A percentile compares a stretch with the other conserved stretches of the same genome.
These are phyloP conservation scores for Nemapogon koenigi DNA, from an alignment of 2,888 invertebrate species.

Conservation along the genomic window DNA sequence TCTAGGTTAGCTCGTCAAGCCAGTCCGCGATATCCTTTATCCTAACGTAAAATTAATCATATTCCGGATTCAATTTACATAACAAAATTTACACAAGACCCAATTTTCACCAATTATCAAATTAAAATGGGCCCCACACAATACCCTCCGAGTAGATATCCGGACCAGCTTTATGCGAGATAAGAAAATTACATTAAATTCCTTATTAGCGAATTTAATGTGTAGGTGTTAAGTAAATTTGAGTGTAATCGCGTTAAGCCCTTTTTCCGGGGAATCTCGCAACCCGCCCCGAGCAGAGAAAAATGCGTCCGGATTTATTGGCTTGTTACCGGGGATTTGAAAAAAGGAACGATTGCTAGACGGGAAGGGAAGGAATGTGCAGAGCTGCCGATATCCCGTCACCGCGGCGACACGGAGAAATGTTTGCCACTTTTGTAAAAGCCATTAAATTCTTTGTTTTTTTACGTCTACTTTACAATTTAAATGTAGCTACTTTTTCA, in stretches of 20 bases:
- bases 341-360: slow-evolving; percentile 45
- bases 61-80: slow-evolving; percentile 42
- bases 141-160: slow-evolving; percentile 14
- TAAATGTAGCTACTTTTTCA: too few relatives aligned
- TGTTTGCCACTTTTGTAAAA: slow-evolving; percentile 3
- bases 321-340: slow-evolving; percentile 61
- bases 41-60: slow-evolving; percentile 36
- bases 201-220: slow-evolving; percentile 55
- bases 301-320: slow-evolving; percentile 62
- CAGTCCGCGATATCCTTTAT: slow-evolving; percentile 24
- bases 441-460: too few relatives aligned
- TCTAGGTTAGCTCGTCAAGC: slow-evolving; percentile 19
- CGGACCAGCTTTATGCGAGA: slow-evolving; percentile 28
- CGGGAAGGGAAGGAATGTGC: slow-evolving; percentile 42
- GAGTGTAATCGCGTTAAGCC: slow-evolving; percentile 59
- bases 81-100: slow-evolving; percentile 44
- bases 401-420: slow-evolving; percentile 4
- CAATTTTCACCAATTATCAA: slow-evolving; percentile 44
- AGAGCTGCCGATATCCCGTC: slow-evolving; percentile 18
- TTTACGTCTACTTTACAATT: too few relatives aligned
- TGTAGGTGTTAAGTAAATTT: slow-evolving; percentile 65
- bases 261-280: slow-evolving; percentile 39
- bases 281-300: slow-evolving; percentile 28
- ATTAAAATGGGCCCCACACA: slow-evolving; percentile 39
- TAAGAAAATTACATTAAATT: slow-evolving; percentile 52